A percentile compares a stretch with the other conserved stretches of the same genome.
These are phyloP conservation scores for Chrysogorgia sp. DNA, from an alignment of 92 coral and sea anemone genomes.

Conservation along the genomic window DNA sequence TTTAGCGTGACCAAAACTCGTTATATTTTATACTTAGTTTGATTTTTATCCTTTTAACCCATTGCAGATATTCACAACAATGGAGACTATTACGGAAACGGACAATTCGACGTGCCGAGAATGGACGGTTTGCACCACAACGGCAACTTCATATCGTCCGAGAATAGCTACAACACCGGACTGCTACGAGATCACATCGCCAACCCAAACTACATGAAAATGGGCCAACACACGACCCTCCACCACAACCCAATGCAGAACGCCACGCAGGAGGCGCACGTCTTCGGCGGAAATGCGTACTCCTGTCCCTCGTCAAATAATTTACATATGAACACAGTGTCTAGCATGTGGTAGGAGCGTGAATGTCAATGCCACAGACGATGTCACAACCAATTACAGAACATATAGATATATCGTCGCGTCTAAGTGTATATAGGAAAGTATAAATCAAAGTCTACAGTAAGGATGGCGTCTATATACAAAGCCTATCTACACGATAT, in stretches of 20 bases:
- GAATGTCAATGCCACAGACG: background rate
- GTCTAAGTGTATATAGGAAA: conserved; percentile 10
- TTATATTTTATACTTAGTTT: background rate
- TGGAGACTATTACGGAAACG: conserved; percentile 22
- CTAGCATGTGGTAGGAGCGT: conserved; percentile 21
- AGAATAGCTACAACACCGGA: background rate
- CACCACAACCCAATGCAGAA: conserved; percentile 20
- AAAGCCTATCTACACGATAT: too few species aligned
- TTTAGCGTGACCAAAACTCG: too few species aligned
- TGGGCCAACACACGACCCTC: conserved; percentile 13
- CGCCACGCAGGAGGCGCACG: background rate
- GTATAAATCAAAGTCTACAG: background rate
- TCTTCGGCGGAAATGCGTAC: background rate
- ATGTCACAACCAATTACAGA: conserved; percentile 6
- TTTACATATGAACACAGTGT: conserved; percentile 25
- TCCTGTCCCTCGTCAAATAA: conserved; percentile 8
- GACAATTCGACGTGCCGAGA: conserved; percentile 10
- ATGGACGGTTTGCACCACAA: conserved; percentile 1
- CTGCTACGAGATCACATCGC: background rate
- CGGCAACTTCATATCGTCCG: conserved; percentile 4
- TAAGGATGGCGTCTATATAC: too few species aligned
- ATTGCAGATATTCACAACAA: conserved; percentile 17
- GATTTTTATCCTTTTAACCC: background rate
- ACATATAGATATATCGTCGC: background rate
- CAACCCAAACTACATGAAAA: conserved; percentile 16